Conservation (phyloP, 2,113 vertebrate genomes). For the Macrotis lagotis region DNA sequence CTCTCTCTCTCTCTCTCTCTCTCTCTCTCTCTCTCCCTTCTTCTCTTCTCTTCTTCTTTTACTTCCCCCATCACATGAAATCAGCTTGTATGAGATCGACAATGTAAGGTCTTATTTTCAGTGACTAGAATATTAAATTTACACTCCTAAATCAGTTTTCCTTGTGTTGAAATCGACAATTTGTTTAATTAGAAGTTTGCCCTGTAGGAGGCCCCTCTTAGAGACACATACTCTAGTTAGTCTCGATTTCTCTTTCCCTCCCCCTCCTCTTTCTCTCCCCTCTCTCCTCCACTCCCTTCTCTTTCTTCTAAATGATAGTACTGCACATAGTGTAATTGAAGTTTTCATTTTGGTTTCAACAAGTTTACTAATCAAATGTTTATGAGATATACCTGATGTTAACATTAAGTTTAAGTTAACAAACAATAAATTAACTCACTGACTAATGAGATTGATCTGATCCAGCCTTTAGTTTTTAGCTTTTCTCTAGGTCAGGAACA, state of each 20-base stretch:
- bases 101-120: conserved; percentile 52
- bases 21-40: not conserved
- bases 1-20: not conserved
- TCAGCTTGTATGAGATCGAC: conserved; percentile 21
- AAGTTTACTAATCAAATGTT: conserved; percentile 45
- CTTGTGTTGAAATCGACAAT: conserved; percentile 40
- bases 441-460: conserved; percentile 53
- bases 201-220: conserved; percentile 39
- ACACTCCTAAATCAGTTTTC: conserved; percentile 67
- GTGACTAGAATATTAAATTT: conserved; percentile 46
- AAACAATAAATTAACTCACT: conserved; percentile 14
- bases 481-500: conserved; percentile 4
- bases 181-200: conserved; percentile 66
- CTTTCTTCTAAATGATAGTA: conserved; percentile 23
- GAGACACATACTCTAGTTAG: too few species aligned
- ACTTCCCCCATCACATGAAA: not conserved
- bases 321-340: conserved; percentile 11
- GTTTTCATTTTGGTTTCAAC: conserved; percentile 52
- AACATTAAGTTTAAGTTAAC: conserved; percentile 29
- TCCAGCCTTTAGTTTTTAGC: not conserved
- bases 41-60: not conserved
- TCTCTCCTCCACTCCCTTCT: too few species aligned
- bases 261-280: not conserved
- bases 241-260: conserved; percentile 60
- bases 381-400: conserved; percentile 33